These are phyloP conservation scores for Zaprionus vittiger DNA, from an alignment of 1,140 invertebrate species.

Conservation along the genomic window DNA sequence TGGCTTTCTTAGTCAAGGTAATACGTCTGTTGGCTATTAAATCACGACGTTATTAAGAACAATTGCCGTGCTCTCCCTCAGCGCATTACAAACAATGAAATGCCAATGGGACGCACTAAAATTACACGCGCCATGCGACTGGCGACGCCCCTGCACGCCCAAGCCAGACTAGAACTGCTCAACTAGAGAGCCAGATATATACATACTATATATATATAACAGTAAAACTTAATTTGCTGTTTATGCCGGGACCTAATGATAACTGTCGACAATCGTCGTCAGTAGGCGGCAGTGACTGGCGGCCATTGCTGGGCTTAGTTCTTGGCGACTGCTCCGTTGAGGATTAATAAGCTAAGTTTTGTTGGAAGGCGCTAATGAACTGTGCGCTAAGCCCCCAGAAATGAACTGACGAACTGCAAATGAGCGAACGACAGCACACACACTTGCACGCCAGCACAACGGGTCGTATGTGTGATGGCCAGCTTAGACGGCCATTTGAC, in stretches of 20 bases:
- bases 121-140: slow-evolving; percentile 46
- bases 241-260: slow-evolving; percentile 74
- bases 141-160: not conserved
- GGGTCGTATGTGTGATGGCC: slow-evolving; percentile 67
- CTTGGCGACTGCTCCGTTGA: slow-evolving; percentile 48
- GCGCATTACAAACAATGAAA: slow-evolving; percentile 77
- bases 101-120: slow-evolving; percentile 63
- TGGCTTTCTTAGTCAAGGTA: slow-evolving; percentile 1
- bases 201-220: slow-evolving; percentile 54
- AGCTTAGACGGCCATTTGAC: slow-evolving; percentile 53
- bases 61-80: slow-evolving; percentile 18
- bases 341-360: slow-evolving; percentile 77
- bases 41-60: slow-evolving; percentile 41
- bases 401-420: slow-evolving; percentile 65
- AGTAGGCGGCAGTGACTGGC: slow-evolving; percentile 5
- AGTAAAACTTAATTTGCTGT: slow-evolving; percentile 82
- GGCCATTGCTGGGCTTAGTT: slow-evolving; percentile 16
- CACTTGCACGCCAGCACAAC: slow-evolving; percentile 18
- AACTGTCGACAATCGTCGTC: slow-evolving; percentile 51
- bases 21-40: slow-evolving; percentile 2
- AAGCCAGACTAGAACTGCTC: slow-evolving; percentile 18
- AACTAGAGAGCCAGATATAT: slow-evolving; percentile 52
- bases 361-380: slow-evolving; percentile 71
- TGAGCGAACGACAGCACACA: slow-evolving; percentile 23
- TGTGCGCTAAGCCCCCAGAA: slow-evolving; percentile 63